Percentiles rank a stretch among this genome's conserved stretches.
These are phyloP conservation scores for Atractosteus spatula DNA, from an alignment of 2,113 vertebrate species.

Conservation along the genomic window DNA sequence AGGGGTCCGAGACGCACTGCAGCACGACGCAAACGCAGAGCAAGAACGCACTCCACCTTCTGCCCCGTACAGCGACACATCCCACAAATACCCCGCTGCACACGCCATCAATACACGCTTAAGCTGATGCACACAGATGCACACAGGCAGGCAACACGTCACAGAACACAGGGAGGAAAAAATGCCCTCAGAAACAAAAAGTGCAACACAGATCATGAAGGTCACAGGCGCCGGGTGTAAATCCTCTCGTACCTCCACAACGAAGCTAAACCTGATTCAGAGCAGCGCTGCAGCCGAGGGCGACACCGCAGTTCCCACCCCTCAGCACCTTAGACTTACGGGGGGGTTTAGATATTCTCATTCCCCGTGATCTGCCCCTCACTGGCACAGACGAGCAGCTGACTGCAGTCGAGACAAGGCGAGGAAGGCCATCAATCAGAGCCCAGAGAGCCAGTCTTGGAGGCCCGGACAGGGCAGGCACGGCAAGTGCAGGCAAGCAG, in stretches of 20 bases:
- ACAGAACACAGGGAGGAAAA: not conserved
- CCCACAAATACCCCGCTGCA: not conserved
- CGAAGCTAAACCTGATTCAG: not conserved
- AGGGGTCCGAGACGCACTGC: too few species aligned
- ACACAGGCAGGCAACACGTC: not conserved
- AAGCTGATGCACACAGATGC: not conserved
- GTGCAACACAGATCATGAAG: not conserved
- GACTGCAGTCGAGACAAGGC: not conserved
- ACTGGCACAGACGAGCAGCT: not conserved
- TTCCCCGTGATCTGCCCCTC: not conserved
- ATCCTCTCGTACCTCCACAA: conserved; percentile 3
- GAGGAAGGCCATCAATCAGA: not conserved
- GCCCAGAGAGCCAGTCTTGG: not conserved
- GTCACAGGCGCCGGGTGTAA: conserved; percentile 11
- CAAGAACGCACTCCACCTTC: too few species aligned
- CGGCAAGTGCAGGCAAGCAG: conserved; percentile 6
- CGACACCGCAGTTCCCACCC: too few species aligned
- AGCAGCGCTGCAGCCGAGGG: too few species aligned
- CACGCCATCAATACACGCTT: not conserved
- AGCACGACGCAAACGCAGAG: too few species aligned
- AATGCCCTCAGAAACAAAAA: not conserved
- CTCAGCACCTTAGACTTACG: too few species aligned
- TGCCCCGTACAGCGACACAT: not conserved
- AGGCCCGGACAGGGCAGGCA: not conserved
- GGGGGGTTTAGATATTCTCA: not conserved